Base-by-base conservation (phyloP, 2,797 vertebrate genomes). In the Rhinoraja longicauda region DNA sequence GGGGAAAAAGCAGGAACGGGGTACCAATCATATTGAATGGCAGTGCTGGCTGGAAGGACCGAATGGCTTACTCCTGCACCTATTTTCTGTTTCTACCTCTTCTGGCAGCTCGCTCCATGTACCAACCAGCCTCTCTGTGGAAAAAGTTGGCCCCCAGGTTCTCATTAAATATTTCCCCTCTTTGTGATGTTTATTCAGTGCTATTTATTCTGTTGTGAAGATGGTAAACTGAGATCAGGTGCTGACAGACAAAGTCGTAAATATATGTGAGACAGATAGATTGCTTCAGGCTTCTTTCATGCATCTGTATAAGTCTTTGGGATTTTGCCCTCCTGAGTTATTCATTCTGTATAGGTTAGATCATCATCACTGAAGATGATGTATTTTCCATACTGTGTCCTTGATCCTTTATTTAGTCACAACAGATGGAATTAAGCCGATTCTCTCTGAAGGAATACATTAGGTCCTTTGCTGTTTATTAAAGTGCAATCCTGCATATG, bases 301-400 rank as follows among this genome's bases (percentile, higher is more conserved):
- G 5, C 90, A 92, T 72, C 70, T 92, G 70, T 92, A 45, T 17
- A 75, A 92, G 39, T 92, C 90, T 92, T 92, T 92, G 21, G 70
- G 36, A 73, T 24, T 91, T 72, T 92, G 90, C 70, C 72, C 67
- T 73, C 72, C 15, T 57, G 70, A 29, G 70, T 73, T 92, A 73
- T 92, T 92, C 90, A 92, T 75, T 36, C 70, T 12, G 24, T 92
- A 70, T 15, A 75, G n/a, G 90, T 92, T 92, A 92, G 72, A 75
- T 92, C 90, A 75, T 92, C 67, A 39, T 36, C 26, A 29, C 36
- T 39, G 24, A 24, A 21, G 72, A 72, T 17, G 39, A 73, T 75
- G 26, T 57, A 57, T 73, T n/a, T 92, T 92, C 72, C 70, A 88
- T 53, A 10, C 36, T 53, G 26, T 72, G 24, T 92, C 70, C 36